Conservation (phyloP, 37 sponge, comb jelly and placozoan genomes). For the Hexactinellida sp. region DNA sequence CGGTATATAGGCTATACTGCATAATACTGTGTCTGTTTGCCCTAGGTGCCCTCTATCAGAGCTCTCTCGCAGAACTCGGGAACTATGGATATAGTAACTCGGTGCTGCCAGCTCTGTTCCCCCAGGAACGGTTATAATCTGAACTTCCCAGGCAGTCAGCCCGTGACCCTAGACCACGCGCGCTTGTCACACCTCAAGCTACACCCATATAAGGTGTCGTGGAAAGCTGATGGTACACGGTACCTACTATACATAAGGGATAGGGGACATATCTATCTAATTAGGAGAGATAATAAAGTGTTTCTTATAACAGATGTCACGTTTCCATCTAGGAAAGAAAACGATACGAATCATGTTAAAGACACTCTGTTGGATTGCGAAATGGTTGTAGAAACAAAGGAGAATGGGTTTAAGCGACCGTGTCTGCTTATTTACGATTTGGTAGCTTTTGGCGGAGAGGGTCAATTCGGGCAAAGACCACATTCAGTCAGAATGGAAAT, state of each 20-base stretch:
- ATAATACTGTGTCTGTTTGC: too few relatives aligned
- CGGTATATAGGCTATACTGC: too few relatives aligned
- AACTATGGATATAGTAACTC: background rate
- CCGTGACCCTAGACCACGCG: conserved; percentile 78
- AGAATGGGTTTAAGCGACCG: conserved; percentile 34
- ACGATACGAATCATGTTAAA: conserved; percentile 26
- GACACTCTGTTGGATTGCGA: conserved; percentile 83
- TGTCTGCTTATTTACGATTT: conserved; percentile 83
- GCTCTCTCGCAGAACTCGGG: background rate
- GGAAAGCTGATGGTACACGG: conserved; percentile 97
- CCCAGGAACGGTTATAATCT: background rate
- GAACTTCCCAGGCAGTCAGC: conserved; percentile 90
- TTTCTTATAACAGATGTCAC: conserved; percentile 39
- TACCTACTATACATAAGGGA: conserved; percentile 69
- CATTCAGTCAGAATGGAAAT: conserved; percentile 50
- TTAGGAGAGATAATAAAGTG: conserved; percentile 76
- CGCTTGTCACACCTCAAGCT: conserved; percentile 44
- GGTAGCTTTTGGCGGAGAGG: conserved; percentile 57
- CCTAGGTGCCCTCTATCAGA: background rate
- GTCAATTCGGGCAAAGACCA: conserved; percentile 38
- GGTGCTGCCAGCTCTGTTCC: background rate
- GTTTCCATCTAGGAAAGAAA: conserved; percentile 38
- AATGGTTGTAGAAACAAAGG: conserved; percentile 68
- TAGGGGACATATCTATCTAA: conserved; percentile 51
- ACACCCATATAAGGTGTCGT: conserved; percentile 77